Percentiles rank a stretch among this genome's conserved stretches.
These are phyloP conservation scores for Pseudomyrmex dendroicus DNA, from an alignment of 1,140 invertebrate species.

Conservation along the genomic window DNA sequence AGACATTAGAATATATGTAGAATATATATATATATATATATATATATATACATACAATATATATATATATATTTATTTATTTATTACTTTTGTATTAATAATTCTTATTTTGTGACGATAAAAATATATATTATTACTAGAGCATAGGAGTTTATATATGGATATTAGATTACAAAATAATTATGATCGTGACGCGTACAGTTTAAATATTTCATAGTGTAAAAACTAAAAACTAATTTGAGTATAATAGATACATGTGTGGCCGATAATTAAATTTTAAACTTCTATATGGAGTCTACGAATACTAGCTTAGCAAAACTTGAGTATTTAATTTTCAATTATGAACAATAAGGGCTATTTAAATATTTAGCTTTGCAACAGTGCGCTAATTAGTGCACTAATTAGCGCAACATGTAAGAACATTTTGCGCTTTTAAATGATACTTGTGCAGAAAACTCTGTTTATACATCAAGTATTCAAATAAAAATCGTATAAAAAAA, in stretches of 20 bases:
- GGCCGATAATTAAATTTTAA: background rate
- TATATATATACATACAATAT: no score
- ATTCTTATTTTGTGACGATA: no score
- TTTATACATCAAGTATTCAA: background rate
- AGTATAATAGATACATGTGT: background rate
- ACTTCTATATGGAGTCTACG: background rate
- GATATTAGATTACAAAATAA: slow-evolving; percentile 8
- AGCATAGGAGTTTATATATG: background rate
- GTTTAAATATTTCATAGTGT: slow-evolving; percentile 3
- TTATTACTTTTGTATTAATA: no score
- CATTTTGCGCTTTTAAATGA: background rate
- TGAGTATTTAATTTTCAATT: slow-evolving; percentile 24
- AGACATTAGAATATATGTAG: no score
- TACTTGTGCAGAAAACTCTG: background rate
- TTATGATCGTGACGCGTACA: background rate
- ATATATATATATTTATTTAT: no score
- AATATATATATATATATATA: no score
- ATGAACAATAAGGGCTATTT: slow-evolving; percentile 1
- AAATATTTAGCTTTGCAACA: slow-evolving; percentile 13
- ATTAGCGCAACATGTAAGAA: slow-evolving; percentile 23
- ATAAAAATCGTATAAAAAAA: background rate
- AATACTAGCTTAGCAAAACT: background rate
- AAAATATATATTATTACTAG: no score
- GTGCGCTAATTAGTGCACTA: slow-evolving; percentile 16
- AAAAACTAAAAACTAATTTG: background rate